These are phyloP conservation scores for Oryzias melastigma DNA, from an alignment of 2,113 vertebrate species.

Conservation along the genomic window DNA sequence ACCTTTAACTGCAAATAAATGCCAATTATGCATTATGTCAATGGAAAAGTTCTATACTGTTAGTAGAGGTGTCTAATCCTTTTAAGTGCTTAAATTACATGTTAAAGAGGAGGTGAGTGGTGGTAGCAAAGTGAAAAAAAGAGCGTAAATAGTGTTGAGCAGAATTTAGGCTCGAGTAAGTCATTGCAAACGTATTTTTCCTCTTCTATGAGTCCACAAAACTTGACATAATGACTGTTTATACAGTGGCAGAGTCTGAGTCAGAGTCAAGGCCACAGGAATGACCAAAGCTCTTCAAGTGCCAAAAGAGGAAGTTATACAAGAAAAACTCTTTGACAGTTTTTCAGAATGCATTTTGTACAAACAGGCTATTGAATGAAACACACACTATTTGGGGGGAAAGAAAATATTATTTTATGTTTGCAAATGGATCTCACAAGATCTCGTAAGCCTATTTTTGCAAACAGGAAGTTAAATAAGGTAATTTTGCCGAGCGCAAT, in stretches of 20 bases:
- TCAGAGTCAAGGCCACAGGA: conserved; percentile 17
- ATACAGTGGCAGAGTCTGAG: conserved; percentile 20
- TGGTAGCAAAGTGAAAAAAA: not conserved
- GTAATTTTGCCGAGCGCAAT: not conserved
- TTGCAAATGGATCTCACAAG: not conserved
- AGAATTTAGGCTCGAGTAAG: not conserved
- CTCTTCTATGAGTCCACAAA: conserved; percentile 13
- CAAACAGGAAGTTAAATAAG: too few species aligned
- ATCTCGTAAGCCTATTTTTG: too few species aligned
- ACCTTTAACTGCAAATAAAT: too few species aligned
- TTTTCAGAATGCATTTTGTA: not conserved
- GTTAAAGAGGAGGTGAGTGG: not conserved
- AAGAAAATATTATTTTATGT: not conserved
- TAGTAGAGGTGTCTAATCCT: too few species aligned
- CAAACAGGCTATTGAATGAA: not conserved
- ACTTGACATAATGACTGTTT: conserved; percentile 20
- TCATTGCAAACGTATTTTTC: conserved; percentile 11
- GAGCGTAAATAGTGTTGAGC: not conserved
- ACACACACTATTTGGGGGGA: too few species aligned
- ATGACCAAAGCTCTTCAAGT: not conserved
- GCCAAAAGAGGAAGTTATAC: not conserved
- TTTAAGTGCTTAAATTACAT: not conserved
- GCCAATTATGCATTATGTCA: too few species aligned
- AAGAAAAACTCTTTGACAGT: not conserved
- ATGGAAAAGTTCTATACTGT: too few species aligned